Evolutionary conservation across 2,113 vertebrate species (phyloP), one percentile per base, ranked within the genome.

Genomic region (Jacana jacana): DNA sequence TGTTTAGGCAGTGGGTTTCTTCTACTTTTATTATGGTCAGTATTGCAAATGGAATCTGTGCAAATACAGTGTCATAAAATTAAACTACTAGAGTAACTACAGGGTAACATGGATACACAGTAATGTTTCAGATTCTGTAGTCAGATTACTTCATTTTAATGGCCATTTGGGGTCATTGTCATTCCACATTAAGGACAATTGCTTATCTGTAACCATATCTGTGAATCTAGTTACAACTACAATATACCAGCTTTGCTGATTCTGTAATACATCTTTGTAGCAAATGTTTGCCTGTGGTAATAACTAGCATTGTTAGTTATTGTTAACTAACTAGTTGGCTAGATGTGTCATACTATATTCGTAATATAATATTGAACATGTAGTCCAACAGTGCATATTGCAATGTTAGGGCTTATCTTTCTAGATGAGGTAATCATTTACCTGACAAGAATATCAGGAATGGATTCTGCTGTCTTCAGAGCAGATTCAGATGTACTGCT

Each of bases 341-440:
- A 30, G 20, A 39, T 10, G 4, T 11, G 6, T 33, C 75, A 10
- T 35, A 52, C 33, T 70, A 40, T 42, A 42, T 42, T 42, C 10
- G 13, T 42, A 42, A 42, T 42, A 42, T 42, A 42, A 10, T 42
- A 42, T 13, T 42, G 42, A 42, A 13, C 42, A 42, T 42, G 16
- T 87, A 71, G 51, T 89, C 71, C 6, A 79, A 5, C 66, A 88
- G 42, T 35, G 57, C 24, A 44, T 79, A 60, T 22, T 64, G 64
- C 35, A 61, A 20, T 71, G 63, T 88, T 81, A 92, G 42, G 39
- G 13, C 22, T 95, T 94, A 35, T 93, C 51, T 83, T 96, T 96
- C 48, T 76, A 90, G 96, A 95, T 92, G 39, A 86, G n/a, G 49
- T 93, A 70, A 66, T 88, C 54, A 66, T 81, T 93, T 69, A 49